These are phyloP conservation scores for Agrotis exclamationis DNA, from an alignment of 2,888 invertebrate genomes.

Conservation along the genomic window DNA sequence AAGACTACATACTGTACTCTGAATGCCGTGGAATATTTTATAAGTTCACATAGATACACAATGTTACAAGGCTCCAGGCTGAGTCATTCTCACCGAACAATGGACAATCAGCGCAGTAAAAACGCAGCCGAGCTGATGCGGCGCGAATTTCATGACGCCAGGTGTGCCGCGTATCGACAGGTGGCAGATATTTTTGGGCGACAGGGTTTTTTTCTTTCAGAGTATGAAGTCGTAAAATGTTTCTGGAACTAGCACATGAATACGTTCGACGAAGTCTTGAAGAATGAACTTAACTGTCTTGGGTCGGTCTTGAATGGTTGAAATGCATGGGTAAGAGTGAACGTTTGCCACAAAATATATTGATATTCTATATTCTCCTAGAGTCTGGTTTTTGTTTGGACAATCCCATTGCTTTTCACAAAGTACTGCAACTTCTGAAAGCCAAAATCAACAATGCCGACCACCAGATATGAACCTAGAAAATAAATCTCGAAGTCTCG, in stretches of 20 bases:
- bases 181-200: conserved; percentile 13
- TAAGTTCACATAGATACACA: conserved; percentile 1
- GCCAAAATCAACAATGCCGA: no score
- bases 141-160: conserved; percentile 41
- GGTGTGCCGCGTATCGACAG: conserved; percentile 33
- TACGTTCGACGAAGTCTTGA: background rate
- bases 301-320: no score
- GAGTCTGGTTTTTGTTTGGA: no score
- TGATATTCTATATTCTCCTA: no score
- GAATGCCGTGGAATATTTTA: background rate
- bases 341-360: no score
- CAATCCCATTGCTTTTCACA: no score
- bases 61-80: conserved; percentile 3
- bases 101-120: conserved; percentile 60
- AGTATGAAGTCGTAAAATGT: background rate
- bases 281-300: no score
- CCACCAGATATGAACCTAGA: no score
- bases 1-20: background rate
- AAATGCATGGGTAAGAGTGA: no score
- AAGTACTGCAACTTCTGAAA: no score
- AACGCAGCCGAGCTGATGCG: conserved; percentile 24
- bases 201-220: background rate
- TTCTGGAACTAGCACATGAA: background rate
- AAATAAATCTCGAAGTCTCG: no score
- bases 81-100: conserved; percentile 54